Conservation (phyloP, 2,113 vertebrate species). For the Pluvianellus socialis region DNA sequence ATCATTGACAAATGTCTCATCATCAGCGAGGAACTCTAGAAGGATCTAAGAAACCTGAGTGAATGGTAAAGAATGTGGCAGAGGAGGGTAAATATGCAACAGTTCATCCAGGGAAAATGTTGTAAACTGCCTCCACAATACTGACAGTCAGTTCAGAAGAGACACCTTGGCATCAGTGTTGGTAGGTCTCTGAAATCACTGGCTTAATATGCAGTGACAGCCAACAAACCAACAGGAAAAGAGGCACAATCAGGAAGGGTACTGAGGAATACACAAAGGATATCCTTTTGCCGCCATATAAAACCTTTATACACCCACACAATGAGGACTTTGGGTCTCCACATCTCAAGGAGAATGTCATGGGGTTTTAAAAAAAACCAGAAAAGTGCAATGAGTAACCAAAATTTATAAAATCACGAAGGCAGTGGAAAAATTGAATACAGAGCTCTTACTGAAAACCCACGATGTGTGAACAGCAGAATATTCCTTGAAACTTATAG, state of each 20-base stretch:
- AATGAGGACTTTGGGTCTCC: background rate
- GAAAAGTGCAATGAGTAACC: background rate
- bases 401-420: background rate
- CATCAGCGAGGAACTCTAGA: background rate
- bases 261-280: background rate
- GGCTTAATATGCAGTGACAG: background rate
- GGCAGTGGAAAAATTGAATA: background rate
- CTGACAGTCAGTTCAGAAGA: background rate
- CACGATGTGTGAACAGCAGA: background rate
- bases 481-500: background rate
- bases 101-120: background rate
- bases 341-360: background rate
- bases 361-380: background rate
- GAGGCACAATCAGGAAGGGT: background rate
- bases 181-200: background rate
- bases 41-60: background rate
- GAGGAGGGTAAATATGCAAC: background rate
- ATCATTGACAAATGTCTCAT: background rate
- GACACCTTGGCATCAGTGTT: background rate
- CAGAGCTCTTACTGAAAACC: background rate
- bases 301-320: background rate
- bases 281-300: background rate
- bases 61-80: background rate
- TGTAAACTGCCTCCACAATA: background rate
- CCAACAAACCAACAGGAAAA: background rate